Conservation (phyloP, 1,140 invertebrate species). For the Cyphomyrmex costatus region DNA sequence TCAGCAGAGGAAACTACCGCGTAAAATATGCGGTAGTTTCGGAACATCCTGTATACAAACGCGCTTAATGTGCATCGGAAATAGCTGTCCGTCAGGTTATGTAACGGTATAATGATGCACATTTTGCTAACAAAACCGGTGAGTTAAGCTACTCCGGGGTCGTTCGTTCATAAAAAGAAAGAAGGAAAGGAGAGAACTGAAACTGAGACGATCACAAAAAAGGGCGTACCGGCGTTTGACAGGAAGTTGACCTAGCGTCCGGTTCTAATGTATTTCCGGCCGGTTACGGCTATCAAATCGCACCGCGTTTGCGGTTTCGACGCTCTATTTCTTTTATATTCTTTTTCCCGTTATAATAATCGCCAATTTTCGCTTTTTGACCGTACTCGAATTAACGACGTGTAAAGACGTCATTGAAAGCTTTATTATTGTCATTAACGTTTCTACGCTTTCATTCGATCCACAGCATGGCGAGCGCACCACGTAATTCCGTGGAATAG, state of each 20-base stretch:
- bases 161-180: constrained; percentile 43
- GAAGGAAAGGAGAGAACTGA: constrained; percentile 36
- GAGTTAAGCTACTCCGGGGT: constrained; percentile 20
- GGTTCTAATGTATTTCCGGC: constrained; percentile 84
- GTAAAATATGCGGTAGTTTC: neutral
- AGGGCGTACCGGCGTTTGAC: constrained; percentile 32
- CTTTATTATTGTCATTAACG: constrained; percentile 51
- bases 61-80: constrained; percentile 51
- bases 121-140: constrained; percentile 43
- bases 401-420: constrained; percentile 42
- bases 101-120: constrained; percentile 44
- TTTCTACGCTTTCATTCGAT: constrained; percentile 11
- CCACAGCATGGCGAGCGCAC: neutral
- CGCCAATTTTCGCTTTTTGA: constrained; percentile 44
- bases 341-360: constrained; percentile 46
- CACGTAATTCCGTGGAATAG: neutral
- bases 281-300: constrained; percentile 81
- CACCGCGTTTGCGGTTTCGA: constrained; percentile 78
- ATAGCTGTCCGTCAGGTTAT: constrained; percentile 40
- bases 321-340: constrained; percentile 44
- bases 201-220: constrained; percentile 28
- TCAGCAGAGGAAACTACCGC: neutral
- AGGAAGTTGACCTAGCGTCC: constrained; percentile 81
- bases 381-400: constrained; percentile 36
- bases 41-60: constrained; percentile 5